phyloP scores from a whole-genome alignment of 35 echinoderm and acorn worm genomes.

The Antedon bifida region DNA sequence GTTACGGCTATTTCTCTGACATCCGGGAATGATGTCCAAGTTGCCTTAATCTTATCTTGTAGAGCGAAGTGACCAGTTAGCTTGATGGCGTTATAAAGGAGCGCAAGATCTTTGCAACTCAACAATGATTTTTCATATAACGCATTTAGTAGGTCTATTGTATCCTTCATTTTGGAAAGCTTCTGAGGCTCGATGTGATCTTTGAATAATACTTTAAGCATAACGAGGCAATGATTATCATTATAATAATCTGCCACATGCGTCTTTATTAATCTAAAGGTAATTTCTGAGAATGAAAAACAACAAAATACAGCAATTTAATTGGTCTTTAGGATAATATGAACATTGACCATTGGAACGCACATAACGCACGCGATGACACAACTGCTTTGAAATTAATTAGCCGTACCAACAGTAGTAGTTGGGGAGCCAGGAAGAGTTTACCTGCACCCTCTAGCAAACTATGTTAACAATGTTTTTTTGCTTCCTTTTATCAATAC shows the following conservation, averaged over 20 bases:
- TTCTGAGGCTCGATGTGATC: background rate
- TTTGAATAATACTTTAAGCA: background rate
- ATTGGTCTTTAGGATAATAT: too few relatives aligned
- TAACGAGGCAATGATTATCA: background rate
- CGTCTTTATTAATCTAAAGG: background rate
- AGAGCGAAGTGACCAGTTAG: background rate
- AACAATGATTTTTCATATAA: background rate
- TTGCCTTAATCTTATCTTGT: background rate
- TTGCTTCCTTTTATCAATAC: too few relatives aligned
- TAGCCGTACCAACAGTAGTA: too few relatives aligned
- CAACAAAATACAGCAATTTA: too few relatives aligned
- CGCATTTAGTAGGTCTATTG: background rate
- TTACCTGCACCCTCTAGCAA: too few relatives aligned
- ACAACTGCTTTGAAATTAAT: too few relatives aligned
- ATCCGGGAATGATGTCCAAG: background rate
- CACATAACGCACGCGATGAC: too few relatives aligned
- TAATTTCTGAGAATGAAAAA: too few relatives aligned
- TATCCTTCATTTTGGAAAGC: background rate
- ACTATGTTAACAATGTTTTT: too few relatives aligned
- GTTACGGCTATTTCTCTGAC: background rate
- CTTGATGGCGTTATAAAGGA: background rate
- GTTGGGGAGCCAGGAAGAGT: too few relatives aligned
- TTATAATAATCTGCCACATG: background rate
- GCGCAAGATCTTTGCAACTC: background rate
- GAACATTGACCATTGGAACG: too few relatives aligned